phyloP scores from a whole-genome alignment of 2,888 invertebrate species.

The Lobophora halterata region DNA sequence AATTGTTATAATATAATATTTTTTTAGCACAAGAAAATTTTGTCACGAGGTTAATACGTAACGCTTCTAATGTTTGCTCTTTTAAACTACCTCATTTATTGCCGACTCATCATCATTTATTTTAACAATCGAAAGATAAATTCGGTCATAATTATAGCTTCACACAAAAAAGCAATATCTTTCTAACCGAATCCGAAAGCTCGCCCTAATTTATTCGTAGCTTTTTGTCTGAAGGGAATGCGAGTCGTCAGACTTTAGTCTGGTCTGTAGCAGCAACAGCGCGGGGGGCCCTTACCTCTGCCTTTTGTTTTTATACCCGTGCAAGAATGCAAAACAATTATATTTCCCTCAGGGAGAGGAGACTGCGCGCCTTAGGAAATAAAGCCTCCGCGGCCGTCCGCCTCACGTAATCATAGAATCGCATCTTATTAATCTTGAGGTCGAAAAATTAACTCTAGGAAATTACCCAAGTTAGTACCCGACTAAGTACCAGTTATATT shows the following conservation, averaged over 20 bases:
- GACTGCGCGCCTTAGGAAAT: slow-evolving; percentile 63
- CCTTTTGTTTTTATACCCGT: slow-evolving; percentile 78
- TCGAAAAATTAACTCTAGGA: slow-evolving; percentile 55
- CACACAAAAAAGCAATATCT: slow-evolving; percentile 32
- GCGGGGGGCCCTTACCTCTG: slow-evolving; percentile 69
- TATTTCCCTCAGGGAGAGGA: slow-evolving; percentile 73
- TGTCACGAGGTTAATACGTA: too few species aligned
- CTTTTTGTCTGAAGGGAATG: slow-evolving; percentile 75
- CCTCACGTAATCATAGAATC: slow-evolving; percentile 62
- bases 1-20: too few species aligned
- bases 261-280: slow-evolving; percentile 63
- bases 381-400: slow-evolving; percentile 39
- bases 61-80: neutral
- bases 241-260: slow-evolving; percentile 77
- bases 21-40: too few species aligned
- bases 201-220: slow-evolving; percentile 66
- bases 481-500: slow-evolving; percentile 32
- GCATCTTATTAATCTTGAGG: slow-evolving; percentile 65
- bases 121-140: slow-evolving; percentile 24
- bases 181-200: slow-evolving; percentile 44
- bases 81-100: slow-evolving; percentile 6
- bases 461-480: slow-evolving; percentile 27
- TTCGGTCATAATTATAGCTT: slow-evolving; percentile 30
- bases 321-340: slow-evolving; percentile 81
- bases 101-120: slow-evolving; percentile 20